Evolutionary conservation across 2,888 invertebrate species (phyloP), one percentile per base, ranked within the genome.

Genomic region (Formica aserva): DNA sequence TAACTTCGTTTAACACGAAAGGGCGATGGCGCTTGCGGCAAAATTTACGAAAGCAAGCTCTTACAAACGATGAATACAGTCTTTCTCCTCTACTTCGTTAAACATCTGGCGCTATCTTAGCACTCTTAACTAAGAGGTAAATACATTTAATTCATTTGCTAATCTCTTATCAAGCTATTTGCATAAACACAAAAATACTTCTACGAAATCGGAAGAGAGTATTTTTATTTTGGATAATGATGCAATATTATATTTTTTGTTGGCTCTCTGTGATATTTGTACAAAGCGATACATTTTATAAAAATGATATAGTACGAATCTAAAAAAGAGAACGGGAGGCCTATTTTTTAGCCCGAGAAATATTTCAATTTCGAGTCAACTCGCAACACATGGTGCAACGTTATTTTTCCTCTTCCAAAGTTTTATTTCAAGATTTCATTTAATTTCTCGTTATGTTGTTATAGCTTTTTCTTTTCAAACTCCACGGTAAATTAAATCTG

Each of bases 1-100:
- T 82, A 85, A 85, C 84, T 85, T 80, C 32, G 72, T 38, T 85
- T 62, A 84, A 87, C 89, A 84, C 82, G 87, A 62, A 87, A 81
- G 82, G 72, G n/a, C 52, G 66, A 35, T 22, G 65, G 66, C 48
- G 72, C 74, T 66, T 38, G 15, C 71, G 41, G 69, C 45, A 41
- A 83, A 82, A 86, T 87, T 80, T 62, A 38, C 62, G 66, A 72
- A 63, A 62, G 82, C 72, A 78, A 83, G 69, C 86, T 81, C 48
- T 67, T 55, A n/a, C 35, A 26, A 55, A 57, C 57, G 57, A 78
- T 29, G 38, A 69, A 18, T 57, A 22, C 15, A 41, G 18, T 32
- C 41, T 57, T 22, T 55, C 32, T 22, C 6, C 13, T 18, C 15
- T 41, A 22, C 9, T 41, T 1, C 6, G 22, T 63, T 15, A 5